phyloP scores from a whole-genome alignment of 2,797 vertebrate genomes.

The Leptatherina wallacei region DNA sequence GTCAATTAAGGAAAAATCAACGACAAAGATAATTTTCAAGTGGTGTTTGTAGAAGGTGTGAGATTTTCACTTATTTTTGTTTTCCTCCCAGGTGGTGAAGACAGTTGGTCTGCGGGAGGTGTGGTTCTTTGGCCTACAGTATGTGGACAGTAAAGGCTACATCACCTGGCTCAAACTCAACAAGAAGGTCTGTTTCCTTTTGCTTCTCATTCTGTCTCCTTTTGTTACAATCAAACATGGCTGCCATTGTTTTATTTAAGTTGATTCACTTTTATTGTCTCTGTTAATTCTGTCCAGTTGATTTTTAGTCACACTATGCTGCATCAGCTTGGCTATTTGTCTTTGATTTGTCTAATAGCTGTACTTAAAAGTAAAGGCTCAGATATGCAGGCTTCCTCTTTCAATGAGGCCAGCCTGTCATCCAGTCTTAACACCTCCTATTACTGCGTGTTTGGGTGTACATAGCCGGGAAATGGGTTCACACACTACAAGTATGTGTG shows the following conservation, averaged over 20 bases:
- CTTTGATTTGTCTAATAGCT: not conserved
- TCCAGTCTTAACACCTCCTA: conserved; percentile 9
- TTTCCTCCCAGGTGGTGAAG: conserved; percentile 90
- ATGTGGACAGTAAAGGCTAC: conserved; percentile 97
- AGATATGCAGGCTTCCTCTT: not conserved
- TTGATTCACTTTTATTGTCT: not conserved
- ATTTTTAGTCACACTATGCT: conserved; percentile 3
- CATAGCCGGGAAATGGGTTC: conserved; percentile 12
- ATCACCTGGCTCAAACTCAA: conserved; percentile 97
- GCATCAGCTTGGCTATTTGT: not conserved
- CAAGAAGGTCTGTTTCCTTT: conserved; percentile 89
- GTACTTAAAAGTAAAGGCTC: no score
- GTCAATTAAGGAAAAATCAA: not conserved
- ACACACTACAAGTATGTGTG: not conserved
- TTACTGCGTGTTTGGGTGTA: not conserved
- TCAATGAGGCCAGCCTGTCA: conserved; percentile 1
- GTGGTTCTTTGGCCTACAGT: conserved; percentile 98
- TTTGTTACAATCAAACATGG: not conserved
- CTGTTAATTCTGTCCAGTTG: not conserved
- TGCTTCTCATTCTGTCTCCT: not conserved
- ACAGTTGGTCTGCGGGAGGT: conserved; percentile 96
- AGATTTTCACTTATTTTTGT: not conserved
- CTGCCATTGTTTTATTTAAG: not conserved
- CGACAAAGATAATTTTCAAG: not conserved
- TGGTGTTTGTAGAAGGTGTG: not conserved